Evolutionary conservation across 2,797 vertebrate genomes (phyloP).

Genomic region (Falco rusticolus): DNA sequence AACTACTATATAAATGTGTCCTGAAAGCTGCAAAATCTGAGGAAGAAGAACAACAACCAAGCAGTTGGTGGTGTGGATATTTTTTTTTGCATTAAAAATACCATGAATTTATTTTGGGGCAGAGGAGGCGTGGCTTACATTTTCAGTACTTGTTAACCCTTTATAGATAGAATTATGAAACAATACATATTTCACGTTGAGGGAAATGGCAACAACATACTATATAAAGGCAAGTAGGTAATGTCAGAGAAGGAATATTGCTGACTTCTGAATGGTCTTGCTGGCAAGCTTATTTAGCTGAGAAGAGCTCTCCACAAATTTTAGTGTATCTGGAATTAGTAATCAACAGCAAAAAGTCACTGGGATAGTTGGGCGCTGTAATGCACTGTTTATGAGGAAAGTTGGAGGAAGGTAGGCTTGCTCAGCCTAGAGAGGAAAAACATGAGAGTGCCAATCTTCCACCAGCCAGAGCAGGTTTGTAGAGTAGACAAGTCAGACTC

Average conservation of each 20-base stretch:
- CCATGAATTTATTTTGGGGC: not conserved
- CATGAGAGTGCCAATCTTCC: fast-evolving
- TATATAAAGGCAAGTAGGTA: not conserved
- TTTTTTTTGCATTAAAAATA: not conserved
- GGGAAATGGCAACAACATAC: not conserved
- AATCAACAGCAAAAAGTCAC: not conserved
- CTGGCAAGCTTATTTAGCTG: not conserved
- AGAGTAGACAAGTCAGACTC: not conserved
- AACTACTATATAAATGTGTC: not conserved
- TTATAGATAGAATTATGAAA: not conserved
- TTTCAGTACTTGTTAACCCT: not conserved
- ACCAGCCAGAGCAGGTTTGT: not conserved
- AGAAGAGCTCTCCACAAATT: not conserved
- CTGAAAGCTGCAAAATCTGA: not conserved
- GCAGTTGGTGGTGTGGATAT: not conserved
- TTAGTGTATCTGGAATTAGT: not conserved
- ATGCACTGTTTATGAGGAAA: not conserved
- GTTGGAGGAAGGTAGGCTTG: not conserved
- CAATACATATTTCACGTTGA: not conserved
- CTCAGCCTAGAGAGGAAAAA: not conserved
- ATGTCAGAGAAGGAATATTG: not conserved
- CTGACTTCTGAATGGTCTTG: not conserved
- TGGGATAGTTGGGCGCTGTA: not conserved
- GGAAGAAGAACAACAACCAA: not conserved
- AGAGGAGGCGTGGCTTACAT: not conserved